Conservation (phyloP, 2,797 vertebrate species). For the Okamejei kenojei region DNA sequence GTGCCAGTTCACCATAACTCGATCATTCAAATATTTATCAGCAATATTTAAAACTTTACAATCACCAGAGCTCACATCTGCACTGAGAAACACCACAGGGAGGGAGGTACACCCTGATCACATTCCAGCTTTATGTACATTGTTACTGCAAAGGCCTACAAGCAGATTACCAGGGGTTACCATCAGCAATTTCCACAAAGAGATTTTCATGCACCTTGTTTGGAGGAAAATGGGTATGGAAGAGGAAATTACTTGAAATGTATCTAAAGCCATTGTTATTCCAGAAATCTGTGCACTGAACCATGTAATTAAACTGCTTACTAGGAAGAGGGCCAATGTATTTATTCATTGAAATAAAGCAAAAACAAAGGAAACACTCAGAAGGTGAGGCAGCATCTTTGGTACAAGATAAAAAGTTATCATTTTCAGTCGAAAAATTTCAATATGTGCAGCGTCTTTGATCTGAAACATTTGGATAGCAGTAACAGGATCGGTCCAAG, state of each 20-base stretch:
- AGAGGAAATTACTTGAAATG: background rate
- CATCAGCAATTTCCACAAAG: background rate
- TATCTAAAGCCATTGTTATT: background rate
- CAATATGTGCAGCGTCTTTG: no score
- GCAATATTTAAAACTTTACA: no score
- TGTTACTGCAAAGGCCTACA: background rate
- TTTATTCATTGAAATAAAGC: background rate
- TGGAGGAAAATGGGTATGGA: background rate
- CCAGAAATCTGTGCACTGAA: background rate
- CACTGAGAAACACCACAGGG: background rate
- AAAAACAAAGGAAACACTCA: no score
- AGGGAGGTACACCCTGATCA: background rate
- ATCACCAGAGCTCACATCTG: no score
- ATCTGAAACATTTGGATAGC: no score
- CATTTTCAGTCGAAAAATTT: no score
- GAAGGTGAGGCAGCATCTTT: no score
- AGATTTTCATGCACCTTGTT: background rate
- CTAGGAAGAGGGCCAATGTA: background rate
- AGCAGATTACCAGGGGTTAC: background rate
- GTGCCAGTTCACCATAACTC: no score
- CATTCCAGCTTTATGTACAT: background rate
- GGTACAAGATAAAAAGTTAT: no score
- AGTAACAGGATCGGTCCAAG: no score
- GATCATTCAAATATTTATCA: no score
- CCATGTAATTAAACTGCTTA: background rate